Conservation (phyloP, 2,797 vertebrate species). For the Sternarchorhynchus goeldii region DNA sequence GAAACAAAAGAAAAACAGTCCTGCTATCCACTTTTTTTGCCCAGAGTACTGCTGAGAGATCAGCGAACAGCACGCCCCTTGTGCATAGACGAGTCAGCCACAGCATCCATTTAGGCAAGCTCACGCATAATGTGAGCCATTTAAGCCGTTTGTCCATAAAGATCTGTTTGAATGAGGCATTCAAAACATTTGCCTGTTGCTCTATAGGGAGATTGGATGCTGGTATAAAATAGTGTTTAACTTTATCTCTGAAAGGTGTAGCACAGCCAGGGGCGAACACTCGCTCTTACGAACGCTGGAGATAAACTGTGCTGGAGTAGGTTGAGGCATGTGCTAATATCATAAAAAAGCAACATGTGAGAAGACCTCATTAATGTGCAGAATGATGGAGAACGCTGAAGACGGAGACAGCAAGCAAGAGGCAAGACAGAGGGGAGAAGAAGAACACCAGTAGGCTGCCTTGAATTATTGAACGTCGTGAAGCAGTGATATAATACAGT, state of each 20-base stretch:
- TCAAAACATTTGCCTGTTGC: slow-evolving; percentile 14
- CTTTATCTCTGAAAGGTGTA: slow-evolving; percentile 12
- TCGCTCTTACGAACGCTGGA: slow-evolving; percentile 16
- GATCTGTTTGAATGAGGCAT: slow-evolving; percentile 32
- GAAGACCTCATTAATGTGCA: slow-evolving; percentile 62
- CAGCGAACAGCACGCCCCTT: slow-evolving; percentile 58
- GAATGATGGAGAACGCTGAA: slow-evolving; percentile 46
- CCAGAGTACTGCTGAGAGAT: slow-evolving; percentile 48
- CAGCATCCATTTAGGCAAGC: slow-evolving; percentile 56
- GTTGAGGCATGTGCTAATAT: slow-evolving; percentile 9
- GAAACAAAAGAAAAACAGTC: slow-evolving; percentile 33
- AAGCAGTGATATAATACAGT: slow-evolving; percentile 54
- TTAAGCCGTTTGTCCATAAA: slow-evolving; percentile 60
- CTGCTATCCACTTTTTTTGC: slow-evolving; percentile 25
- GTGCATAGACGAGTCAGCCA: slow-evolving; percentile 64
- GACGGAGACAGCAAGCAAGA: neutral
- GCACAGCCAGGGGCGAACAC: slow-evolving; percentile 16
- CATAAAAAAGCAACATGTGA: slow-evolving; percentile 35
- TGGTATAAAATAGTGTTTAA: slow-evolving; percentile 12
- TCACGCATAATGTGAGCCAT: slow-evolving; percentile 56
- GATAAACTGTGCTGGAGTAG: slow-evolving; percentile 26
- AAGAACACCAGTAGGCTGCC: slow-evolving; percentile 43
- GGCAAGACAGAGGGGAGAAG: slow-evolving; percentile 12
- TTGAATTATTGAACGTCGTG: slow-evolving; percentile 54
- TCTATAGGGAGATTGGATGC: neutral